These are phyloP conservation scores for Hirtodrosophila duncani DNA, from an alignment of 2,888 invertebrate genomes.

Conservation along the genomic window DNA sequence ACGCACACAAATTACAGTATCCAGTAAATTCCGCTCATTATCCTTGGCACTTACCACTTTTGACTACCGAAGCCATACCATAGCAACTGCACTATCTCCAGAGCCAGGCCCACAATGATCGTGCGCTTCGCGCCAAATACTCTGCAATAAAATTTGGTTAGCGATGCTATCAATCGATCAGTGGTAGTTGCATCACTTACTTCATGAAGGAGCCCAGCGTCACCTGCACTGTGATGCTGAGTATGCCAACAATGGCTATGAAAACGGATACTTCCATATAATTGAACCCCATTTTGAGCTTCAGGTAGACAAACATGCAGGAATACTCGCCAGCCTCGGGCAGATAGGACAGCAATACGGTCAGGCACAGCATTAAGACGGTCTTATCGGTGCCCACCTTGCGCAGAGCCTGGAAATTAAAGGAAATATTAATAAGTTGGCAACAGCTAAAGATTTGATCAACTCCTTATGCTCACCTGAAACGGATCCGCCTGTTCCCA, in stretches of 20 bases:
- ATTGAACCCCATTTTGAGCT: slow-evolving; percentile 97
- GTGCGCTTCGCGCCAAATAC: slow-evolving; percentile 95
- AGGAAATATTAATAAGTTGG: too few species aligned
- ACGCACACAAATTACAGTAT: background rate
- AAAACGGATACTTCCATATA: slow-evolving; percentile 97
- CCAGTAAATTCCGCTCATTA: background rate
- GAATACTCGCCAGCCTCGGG: slow-evolving; percentile 99
- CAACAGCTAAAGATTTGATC: too few species aligned
- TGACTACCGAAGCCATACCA: slow-evolving; percentile 98
- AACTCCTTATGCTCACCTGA: slow-evolving; percentile 80
- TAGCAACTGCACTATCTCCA: slow-evolving; percentile 97
- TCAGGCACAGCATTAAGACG: slow-evolving; percentile 96
- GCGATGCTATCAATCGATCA: background rate
- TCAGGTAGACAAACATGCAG: slow-evolving; percentile 99
- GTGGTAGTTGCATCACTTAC: too few species aligned
- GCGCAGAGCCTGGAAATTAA: slow-evolving; percentile 82
- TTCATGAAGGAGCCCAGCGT: slow-evolving; percentile 89
- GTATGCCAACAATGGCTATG: slow-evolving; percentile 96
- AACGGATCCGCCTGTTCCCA: slow-evolving; percentile 99
- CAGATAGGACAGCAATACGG: slow-evolving; percentile 97
- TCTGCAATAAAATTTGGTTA: slow-evolving; percentile 33
- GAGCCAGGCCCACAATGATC: slow-evolving; percentile 96
- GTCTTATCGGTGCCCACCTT: slow-evolving; percentile 97
- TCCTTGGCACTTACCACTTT: slow-evolving; percentile 84
- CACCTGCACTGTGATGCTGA: slow-evolving; percentile 97